A percentile compares a stretch with the other conserved stretches of the same genome.
Evolutionary conservation across 2,888 invertebrate species (phyloP).

Genomic region (Sinopyrophorus schimmeli): DNA sequence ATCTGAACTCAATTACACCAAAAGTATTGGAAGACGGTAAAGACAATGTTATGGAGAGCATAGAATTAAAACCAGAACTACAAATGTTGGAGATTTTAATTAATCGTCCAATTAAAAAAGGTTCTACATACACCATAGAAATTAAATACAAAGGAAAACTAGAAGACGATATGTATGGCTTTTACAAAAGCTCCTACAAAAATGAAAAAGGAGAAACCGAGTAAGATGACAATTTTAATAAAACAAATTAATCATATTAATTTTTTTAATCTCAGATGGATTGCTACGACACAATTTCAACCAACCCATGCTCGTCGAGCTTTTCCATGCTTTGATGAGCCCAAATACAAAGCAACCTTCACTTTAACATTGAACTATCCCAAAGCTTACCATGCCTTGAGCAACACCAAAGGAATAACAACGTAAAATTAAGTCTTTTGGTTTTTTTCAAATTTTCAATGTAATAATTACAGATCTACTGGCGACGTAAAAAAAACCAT

Average conservation of each 20-base stretch:
- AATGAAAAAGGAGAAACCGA: conserved; percentile 29
- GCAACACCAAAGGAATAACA: conserved; percentile 37
- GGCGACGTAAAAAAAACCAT: conserved; percentile 39
- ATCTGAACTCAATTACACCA: too few relatives aligned
- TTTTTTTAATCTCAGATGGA: conserved; percentile 38
- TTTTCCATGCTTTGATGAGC: conserved; percentile 80
- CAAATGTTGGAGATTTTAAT: too few relatives aligned
- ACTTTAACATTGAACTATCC: conserved; percentile 53
- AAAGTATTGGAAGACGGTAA: too few relatives aligned
- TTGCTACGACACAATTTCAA: conserved; percentile 72
- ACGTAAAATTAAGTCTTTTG: too few relatives aligned
- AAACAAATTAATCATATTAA: neutral
- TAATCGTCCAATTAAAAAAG: too few relatives aligned
- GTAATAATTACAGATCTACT: neutral
- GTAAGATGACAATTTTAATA: conserved; percentile 11
- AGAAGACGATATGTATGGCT: conserved; percentile 53
- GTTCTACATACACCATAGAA: conserved; percentile 3
- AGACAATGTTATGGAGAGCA: too few relatives aligned
- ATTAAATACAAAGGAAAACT: conserved; percentile 38
- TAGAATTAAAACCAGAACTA: too few relatives aligned
- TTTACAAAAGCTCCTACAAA: conserved; percentile 55
- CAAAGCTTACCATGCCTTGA: conserved; percentile 35
- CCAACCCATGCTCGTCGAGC: conserved; percentile 68
- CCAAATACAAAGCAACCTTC: conserved; percentile 52
- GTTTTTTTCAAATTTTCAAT: neutral